A percentile compares a stretch with the other conserved stretches of the same genome.
Evolutionary conservation across 2,113 vertebrate genomes (phyloP).

Genomic region (Tenebrosternarchus preto): DNA sequence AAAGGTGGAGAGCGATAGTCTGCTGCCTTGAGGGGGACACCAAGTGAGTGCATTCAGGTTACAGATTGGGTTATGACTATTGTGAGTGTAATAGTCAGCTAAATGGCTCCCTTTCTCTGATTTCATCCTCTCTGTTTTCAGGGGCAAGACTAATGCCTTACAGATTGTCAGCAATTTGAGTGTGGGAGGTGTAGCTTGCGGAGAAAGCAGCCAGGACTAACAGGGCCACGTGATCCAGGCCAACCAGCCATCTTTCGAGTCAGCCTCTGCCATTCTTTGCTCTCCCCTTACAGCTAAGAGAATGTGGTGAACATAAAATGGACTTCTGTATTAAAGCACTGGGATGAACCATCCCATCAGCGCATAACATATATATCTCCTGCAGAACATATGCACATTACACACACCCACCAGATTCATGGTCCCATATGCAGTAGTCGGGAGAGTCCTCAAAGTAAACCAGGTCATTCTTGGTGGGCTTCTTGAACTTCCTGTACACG

Average conservation of each 20-base stretch:
- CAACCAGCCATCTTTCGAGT: background rate
- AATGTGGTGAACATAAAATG: background rate
- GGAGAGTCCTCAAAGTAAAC: slow-evolving; percentile 96
- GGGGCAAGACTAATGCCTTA: slow-evolving; percentile 50
- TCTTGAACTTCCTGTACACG: slow-evolving; percentile 85
- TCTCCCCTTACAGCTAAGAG: background rate
- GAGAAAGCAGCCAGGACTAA: slow-evolving; percentile 22
- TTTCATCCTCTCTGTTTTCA: slow-evolving; percentile 44
- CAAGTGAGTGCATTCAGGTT: slow-evolving; percentile 37
- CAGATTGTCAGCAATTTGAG: slow-evolving; percentile 34
- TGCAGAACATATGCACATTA: background rate
- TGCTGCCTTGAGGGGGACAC: slow-evolving; percentile 44
- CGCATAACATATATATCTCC: background rate
- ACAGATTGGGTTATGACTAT: slow-evolving; percentile 49
- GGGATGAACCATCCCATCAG: background rate
- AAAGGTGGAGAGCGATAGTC: slow-evolving; percentile 44
- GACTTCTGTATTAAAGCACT: background rate
- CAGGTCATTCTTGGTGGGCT: slow-evolving; percentile 89
- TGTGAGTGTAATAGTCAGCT: slow-evolving; percentile 49
- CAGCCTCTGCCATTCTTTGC: background rate
- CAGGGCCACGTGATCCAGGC: slow-evolving; percentile 23
- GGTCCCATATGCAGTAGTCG: slow-evolving; percentile 93
- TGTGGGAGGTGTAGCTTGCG: slow-evolving; percentile 25
- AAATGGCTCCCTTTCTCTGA: slow-evolving; percentile 52
- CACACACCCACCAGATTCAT: slow-evolving; percentile 81